Conservation (phyloP, 2,888 invertebrate genomes). For the Amiota minor region DNA sequence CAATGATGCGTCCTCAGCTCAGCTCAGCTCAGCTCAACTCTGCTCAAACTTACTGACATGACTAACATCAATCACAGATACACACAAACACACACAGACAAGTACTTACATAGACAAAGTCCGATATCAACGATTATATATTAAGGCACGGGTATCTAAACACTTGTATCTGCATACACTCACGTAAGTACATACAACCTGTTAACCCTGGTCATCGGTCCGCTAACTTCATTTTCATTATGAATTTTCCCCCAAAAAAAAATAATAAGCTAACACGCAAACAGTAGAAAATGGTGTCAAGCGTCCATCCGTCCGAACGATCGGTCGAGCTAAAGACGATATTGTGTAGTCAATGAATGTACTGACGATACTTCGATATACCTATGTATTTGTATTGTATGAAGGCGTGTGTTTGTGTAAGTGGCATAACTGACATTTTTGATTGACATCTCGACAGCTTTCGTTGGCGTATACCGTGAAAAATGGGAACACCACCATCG, state of each 20-base stretch:
- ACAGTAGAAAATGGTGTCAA: constrained; percentile 19
- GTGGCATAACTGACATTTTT: constrained; percentile 56
- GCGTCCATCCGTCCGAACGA: no score
- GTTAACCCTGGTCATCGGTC: constrained; percentile 1
- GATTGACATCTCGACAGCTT: constrained; percentile 58
- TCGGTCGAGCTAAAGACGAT: no score
- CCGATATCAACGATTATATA: no score
- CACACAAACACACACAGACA: constrained; percentile 13
- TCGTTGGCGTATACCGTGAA: constrained; percentile 40
- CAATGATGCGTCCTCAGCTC: background rate
- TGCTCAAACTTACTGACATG: constrained; percentile 53
- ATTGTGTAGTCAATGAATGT: no score
- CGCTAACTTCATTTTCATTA: constrained; percentile 51
- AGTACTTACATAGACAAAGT: background rate
- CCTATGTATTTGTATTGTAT: background rate
- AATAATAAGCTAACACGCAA: constrained; percentile 30
- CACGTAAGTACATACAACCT: background rate
- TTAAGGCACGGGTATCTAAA: background rate
- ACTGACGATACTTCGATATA: no score
- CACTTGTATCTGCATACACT: constrained; percentile 2
- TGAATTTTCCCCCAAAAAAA: constrained; percentile 33
- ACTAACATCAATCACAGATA: constrained; percentile 58
- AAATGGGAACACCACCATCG: constrained; percentile 37
- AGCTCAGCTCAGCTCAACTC: constrained; percentile 39
- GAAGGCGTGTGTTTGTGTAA: constrained; percentile 21